Conservation (phyloP, 1,140 invertebrate species). For the Vanessa tameamea region DNA sequence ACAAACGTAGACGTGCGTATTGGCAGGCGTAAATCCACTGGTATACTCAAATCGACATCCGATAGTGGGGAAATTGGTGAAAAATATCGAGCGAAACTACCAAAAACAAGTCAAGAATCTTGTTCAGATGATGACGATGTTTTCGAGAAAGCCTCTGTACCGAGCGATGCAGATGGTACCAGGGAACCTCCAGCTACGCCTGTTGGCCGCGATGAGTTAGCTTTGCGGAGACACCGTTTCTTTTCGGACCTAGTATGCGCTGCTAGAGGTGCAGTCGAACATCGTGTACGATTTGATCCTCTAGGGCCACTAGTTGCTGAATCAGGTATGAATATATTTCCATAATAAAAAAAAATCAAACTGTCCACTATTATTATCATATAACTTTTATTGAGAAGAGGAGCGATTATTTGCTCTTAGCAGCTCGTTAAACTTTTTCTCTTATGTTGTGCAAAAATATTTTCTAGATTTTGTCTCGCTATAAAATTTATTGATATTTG, state of each 20-base stretch:
- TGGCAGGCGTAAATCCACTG: conserved; percentile 72
- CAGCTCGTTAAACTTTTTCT: too few species aligned
- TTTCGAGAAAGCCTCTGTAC: conserved; percentile 53
- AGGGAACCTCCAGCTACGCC: conserved; percentile 86
- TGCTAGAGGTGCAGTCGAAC: conserved; percentile 85
- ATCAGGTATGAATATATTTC: conserved; percentile 61
- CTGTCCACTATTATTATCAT: too few species aligned
- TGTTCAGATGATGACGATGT: conserved; percentile 77
- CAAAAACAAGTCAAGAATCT: conserved; percentile 49
- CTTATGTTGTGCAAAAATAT: too few species aligned
- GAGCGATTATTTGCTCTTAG: too few species aligned
- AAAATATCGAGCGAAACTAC: conserved; percentile 25
- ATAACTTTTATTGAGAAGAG: too few species aligned
- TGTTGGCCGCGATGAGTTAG: conserved; percentile 88
- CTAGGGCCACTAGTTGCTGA: conserved; percentile 85
- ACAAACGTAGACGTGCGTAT: conserved; percentile 67
- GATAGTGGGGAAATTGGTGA: conserved; percentile 62
- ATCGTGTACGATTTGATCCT: conserved; percentile 87
- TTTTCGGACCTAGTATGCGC: conserved; percentile 88
- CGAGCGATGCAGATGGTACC: conserved; percentile 69
- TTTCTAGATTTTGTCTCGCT: too few species aligned
- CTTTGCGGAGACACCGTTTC: conserved; percentile 87
- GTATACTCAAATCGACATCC: conserved; percentile 76
- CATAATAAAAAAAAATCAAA: neutral
- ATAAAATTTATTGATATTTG: too few species aligned